Base-by-base conservation (phyloP, 1,140 invertebrate species). In the Bombyx mandarina region DNA sequence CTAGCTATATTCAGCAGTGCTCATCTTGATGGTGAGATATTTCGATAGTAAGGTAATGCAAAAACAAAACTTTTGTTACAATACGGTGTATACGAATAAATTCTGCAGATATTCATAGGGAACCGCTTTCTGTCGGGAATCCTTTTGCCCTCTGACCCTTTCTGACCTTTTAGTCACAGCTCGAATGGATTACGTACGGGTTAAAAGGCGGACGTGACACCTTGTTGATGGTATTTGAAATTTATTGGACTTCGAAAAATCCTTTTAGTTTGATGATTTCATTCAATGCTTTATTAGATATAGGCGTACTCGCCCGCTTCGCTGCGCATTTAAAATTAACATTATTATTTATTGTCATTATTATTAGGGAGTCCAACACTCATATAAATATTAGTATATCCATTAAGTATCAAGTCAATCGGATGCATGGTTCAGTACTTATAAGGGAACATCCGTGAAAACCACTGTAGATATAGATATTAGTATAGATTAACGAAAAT, bases 101-200 rank as follows among this genome's bases (percentile, higher is more conserved):
- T 10, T 47, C 12, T 43, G 45, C 46, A 47, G 52, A 61, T 57
- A 57, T 54, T 54, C 51, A 42, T 48, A 57, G 45, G 56, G 54
- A 58, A 58, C 51, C 56, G 52, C 53, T 50, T 58, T 63, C 61
- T 65, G 52, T 50, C 51, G 63, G 60, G 52, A 62, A 65, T 70
- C 62, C 61, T 61, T 61, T 44, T 35, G 54, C 61, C 55, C 62
- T 70, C 65, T 63, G 57, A 61, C 63, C 61, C 54, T 65, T 60
- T 60, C 43, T 60, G 59, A 60, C 60, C 55, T 54, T 45, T 52
- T 55, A 44, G 43, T 12, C 46, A 26, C 55, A 58, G 61, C 57
- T 60, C 59, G 26, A 62, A 67, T 58, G 61, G 54, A 53, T 65
- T 63, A 65, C 63, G 61, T 52, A 46, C 57, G 52, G 50, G 56